These are phyloP conservation scores for Siderastrea radians DNA, from an alignment of 92 coral and sea anemone genomes.

Conservation along the genomic window DNA sequence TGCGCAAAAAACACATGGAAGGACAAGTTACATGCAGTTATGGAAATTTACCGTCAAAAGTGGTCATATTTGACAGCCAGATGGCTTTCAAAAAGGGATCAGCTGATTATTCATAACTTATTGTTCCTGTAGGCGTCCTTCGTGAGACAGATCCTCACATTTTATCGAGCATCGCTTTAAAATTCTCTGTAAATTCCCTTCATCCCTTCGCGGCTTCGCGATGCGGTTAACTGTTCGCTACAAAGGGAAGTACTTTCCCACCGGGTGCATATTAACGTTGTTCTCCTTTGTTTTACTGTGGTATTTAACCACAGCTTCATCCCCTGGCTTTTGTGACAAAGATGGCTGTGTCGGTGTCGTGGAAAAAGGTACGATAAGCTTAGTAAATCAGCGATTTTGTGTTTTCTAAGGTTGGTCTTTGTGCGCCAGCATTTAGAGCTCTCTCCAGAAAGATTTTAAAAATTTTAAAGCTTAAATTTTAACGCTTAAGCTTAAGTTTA, in stretches of 20 bases:
- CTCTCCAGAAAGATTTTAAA: too few species aligned
- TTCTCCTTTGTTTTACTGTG: constrained; percentile 12
- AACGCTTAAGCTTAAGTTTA: too few species aligned
- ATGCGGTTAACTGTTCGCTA: constrained; percentile 38
- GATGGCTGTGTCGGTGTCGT: constrained; percentile 36
- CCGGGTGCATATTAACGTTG: neutral
- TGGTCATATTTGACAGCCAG: constrained; percentile 1
- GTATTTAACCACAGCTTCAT: neutral
- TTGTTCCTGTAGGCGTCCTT: neutral
- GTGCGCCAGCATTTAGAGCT: too few species aligned
- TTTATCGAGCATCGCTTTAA: neutral
- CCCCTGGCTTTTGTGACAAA: constrained; percentile 52
- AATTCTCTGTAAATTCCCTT: neutral
- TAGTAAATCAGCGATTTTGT: neutral
- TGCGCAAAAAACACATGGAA: neutral
- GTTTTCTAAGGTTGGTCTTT: neutral
- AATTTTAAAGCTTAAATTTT: too few species aligned
- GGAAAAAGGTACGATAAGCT: constrained; percentile 22
- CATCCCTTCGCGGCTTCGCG: neutral
- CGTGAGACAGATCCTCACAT: neutral
- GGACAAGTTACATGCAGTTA: neutral
- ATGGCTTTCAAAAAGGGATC: constrained; percentile 8
- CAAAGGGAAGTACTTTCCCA: constrained; percentile 14
- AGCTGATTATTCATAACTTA: constrained; percentile 37
- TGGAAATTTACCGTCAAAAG: constrained; percentile 19